A percentile compares a stretch with the other conserved stretches of the same genome.
Conservation (phyloP, 2,888 invertebrate genomes). For the Diaprepes abbreviatus region DNA sequence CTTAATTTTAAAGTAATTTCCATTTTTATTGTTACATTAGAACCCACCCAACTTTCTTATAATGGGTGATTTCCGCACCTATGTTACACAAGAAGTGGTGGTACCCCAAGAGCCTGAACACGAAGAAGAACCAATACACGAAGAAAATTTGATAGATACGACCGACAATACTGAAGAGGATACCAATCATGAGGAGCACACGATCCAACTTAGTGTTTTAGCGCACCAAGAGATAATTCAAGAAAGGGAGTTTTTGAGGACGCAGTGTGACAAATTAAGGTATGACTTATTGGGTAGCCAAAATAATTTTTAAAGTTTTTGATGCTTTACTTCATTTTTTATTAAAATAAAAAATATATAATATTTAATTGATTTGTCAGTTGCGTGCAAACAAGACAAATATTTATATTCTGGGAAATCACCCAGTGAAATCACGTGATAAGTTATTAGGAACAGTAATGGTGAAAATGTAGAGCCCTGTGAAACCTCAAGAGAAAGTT, state of each 20-base stretch:
- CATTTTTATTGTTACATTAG: constrained; percentile 58
- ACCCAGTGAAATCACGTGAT: too few relatives aligned
- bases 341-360: too few relatives aligned
- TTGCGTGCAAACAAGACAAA: too few relatives aligned
- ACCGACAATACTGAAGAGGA: constrained; percentile 67
- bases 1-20: too few relatives aligned
- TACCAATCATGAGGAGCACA: constrained; percentile 35
- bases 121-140: constrained; percentile 65
- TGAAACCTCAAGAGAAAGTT: too few relatives aligned
- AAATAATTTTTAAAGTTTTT: too few relatives aligned
- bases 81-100: constrained; percentile 93
- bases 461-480: too few relatives aligned
- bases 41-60: constrained; percentile 95
- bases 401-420: too few relatives aligned
- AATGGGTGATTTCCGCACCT: constrained; percentile 92
- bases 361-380: too few relatives aligned
- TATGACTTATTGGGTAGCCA: constrained; percentile 60
- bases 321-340: too few relatives aligned
- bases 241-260: constrained; percentile 82
- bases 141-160: constrained; percentile 78
- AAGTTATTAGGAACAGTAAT: too few relatives aligned
- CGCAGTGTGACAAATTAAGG: constrained; percentile 80
- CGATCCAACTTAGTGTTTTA: constrained; percentile 60
- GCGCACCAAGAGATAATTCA: constrained; percentile 67
- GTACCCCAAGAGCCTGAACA: constrained; percentile 84